These are phyloP conservation scores for Lampris incognitus DNA, from an alignment of 2,113 vertebrate genomes.

Conservation along the genomic window DNA sequence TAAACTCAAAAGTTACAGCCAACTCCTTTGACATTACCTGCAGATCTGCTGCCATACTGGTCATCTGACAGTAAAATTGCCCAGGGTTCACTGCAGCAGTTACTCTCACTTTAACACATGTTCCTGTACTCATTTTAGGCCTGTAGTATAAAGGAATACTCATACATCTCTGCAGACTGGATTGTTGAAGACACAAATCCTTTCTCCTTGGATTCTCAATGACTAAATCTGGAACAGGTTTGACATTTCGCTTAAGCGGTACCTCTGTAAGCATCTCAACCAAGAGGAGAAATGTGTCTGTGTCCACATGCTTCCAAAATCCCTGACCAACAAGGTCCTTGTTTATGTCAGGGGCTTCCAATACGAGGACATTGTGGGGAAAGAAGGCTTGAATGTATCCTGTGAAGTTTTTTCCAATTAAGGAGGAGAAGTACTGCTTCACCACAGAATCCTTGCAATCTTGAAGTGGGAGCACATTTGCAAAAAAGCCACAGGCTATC, in stretches of 20 bases:
- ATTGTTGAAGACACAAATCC: slow-evolving; percentile 54
- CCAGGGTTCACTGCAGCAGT: slow-evolving; percentile 83
- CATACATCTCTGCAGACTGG: slow-evolving; percentile 66
- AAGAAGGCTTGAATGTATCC: slow-evolving; percentile 85
- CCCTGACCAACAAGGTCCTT: slow-evolving; percentile 80
- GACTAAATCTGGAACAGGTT: slow-evolving; percentile 69
- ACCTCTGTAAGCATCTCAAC: slow-evolving; percentile 83
- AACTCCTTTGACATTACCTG: slow-evolving; percentile 82
- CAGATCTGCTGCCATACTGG: slow-evolving; percentile 80
- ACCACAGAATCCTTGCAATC: slow-evolving; percentile 81
- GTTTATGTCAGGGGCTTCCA: slow-evolving; percentile 88
- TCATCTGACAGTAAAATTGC: slow-evolving; percentile 89
- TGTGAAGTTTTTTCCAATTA: slow-evolving; percentile 83
- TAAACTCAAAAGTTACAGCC: slow-evolving; percentile 77
- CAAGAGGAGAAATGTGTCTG: slow-evolving; percentile 87
- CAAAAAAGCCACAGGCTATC: slow-evolving; percentile 87
- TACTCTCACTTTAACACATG: slow-evolving; percentile 81
- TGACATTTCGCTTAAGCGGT: slow-evolving; percentile 68
- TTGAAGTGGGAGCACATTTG: slow-evolving; percentile 86
- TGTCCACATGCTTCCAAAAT: slow-evolving; percentile 87
- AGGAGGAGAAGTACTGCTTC: slow-evolving; percentile 85
- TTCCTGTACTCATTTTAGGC: slow-evolving; percentile 79
- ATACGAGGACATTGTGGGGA: slow-evolving; percentile 83
- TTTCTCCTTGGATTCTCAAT: slow-evolving; percentile 66
- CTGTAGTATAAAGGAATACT: slow-evolving; percentile 79